A percentile compares a stretch with the other conserved stretches of the same genome.
phyloP scores from a whole-genome alignment of 2,888 invertebrate genomes.

The Callosobruchus maculatus region DNA sequence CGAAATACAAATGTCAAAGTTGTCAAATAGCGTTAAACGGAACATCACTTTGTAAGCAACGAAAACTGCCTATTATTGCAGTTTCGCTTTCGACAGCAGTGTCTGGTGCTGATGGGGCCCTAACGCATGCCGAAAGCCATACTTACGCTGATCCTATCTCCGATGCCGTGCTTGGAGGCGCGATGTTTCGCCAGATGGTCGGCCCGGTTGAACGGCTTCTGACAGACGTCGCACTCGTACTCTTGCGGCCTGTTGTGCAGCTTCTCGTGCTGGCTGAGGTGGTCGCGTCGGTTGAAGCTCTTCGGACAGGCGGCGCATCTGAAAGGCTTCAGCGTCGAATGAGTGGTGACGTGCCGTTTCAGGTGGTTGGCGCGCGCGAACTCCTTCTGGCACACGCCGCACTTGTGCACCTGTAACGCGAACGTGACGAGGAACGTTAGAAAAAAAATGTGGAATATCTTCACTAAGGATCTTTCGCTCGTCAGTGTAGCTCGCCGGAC shows the following conservation, averaged over 20 bases:
- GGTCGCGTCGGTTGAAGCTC: conserved; percentile 44
- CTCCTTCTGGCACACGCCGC: conserved; percentile 48
- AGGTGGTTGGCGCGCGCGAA: conserved; percentile 51
- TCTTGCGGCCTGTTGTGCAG: conserved; percentile 34
- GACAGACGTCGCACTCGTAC: conserved; percentile 51
- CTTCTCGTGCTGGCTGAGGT: conserved; percentile 43
- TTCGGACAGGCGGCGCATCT: conserved; percentile 48
- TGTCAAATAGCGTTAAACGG: too few relatives aligned
- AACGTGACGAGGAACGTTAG: too few relatives aligned
- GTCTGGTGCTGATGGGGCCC: too few relatives aligned
- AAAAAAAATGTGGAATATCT: too few relatives aligned
- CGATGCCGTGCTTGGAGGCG: conserved; percentile 45
- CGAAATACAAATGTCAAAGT: too few relatives aligned
- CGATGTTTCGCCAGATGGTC: conserved; percentile 53
- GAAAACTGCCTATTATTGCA: too few relatives aligned
- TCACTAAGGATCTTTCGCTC: too few relatives aligned
- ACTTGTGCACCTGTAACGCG: conserved; percentile 35
- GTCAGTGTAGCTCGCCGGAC: too few relatives aligned
- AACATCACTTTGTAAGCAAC: too few relatives aligned
- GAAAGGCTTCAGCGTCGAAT: conserved; percentile 46
- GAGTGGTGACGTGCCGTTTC: conserved; percentile 50
- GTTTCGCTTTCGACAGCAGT: too few relatives aligned
- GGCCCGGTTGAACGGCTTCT: conserved; percentile 50
- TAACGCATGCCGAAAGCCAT: too few relatives aligned
- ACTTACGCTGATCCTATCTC: conserved; percentile 34